Evolutionary conservation across 2,888 invertebrate genomes (phyloP).

Genomic region (Hyppa rectilinea): DNA sequence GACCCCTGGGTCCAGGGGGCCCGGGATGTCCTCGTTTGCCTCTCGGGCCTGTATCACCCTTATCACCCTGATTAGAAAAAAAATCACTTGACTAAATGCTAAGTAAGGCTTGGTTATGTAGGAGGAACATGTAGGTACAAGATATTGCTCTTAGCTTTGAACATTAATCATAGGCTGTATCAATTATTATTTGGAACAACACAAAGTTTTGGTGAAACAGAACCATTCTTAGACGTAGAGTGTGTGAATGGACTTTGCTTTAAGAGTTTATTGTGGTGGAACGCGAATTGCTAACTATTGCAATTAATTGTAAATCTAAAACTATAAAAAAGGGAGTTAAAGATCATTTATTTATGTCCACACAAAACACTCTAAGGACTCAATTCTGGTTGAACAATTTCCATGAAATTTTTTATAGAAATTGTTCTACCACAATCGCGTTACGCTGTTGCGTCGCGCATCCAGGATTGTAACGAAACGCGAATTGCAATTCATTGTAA

Average conservation of each 20-base stretch:
- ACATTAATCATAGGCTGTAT: slow-evolving; percentile 47
- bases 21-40: slow-evolving; percentile 94
- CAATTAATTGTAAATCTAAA: background rate
- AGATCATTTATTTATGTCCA: background rate
- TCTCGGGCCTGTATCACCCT: slow-evolving; percentile 85
- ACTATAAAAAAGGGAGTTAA: too few species aligned
- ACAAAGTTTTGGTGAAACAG: background rate
- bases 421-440: too few species aligned
- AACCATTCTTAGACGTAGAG: slow-evolving; percentile 2
- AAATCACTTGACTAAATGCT: background rate
- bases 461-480: too few species aligned
- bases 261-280: background rate
- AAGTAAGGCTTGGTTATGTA: background rate
- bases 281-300: background rate
- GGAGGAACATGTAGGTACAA: slow-evolving; percentile 30
- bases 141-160: slow-evolving; percentile 34
- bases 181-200: slow-evolving; percentile 39
- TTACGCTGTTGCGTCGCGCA: too few species aligned
- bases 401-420: too few species aligned
- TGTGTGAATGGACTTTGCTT: background rate
- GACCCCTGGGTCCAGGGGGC: slow-evolving; percentile 94
- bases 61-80: slow-evolving; percentile 80
- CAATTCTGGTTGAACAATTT: too few species aligned
- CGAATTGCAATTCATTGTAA: background rate
- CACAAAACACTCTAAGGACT: too few species aligned